A percentile compares a stretch with the other conserved stretches of the same genome.
phyloP scores from a whole-genome alignment of 2,888 invertebrate species.

The Parnassius glacialis region DNA sequence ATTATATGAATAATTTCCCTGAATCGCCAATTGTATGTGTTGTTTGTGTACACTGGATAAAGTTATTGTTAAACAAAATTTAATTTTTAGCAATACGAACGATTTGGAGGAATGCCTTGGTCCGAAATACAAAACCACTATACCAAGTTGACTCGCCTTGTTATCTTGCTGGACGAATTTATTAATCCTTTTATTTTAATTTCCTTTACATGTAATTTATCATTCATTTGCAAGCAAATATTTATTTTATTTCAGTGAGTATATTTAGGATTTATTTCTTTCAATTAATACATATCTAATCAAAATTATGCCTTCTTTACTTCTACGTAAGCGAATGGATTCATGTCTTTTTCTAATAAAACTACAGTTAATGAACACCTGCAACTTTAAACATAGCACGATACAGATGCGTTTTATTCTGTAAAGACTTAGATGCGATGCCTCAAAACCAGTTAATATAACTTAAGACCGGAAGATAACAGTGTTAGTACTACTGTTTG shows the following conservation, averaged over 20 bases:
- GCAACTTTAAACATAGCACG: no score
- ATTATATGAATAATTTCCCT: no score
- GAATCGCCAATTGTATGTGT: no score
- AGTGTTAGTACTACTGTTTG: no score
- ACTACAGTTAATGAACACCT: no score
- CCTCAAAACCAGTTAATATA: no score
- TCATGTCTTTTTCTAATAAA: not conserved
- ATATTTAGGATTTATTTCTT: not conserved
- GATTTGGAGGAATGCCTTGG: conserved; percentile 19
- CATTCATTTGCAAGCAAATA: conserved; percentile 24
- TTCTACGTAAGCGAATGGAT: not conserved
- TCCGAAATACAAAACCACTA: conserved; percentile 20
- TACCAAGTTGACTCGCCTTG: conserved; percentile 13
- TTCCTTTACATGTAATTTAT: conserved; percentile 17
- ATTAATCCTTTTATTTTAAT: conserved; percentile 24
- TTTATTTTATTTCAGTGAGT: conserved; percentile 23
- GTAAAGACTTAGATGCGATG: no score
- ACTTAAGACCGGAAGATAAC: no score
- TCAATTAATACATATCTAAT: not conserved
- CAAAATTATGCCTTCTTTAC: no score
- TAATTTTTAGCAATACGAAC: conserved; percentile 4
- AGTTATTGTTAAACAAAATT: not conserved
- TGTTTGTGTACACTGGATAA: no score
- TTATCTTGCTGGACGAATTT: conserved; percentile 18
- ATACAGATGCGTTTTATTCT: no score